Conservation (phyloP, 2,888 invertebrate genomes). For the Blera fallax region DNA sequence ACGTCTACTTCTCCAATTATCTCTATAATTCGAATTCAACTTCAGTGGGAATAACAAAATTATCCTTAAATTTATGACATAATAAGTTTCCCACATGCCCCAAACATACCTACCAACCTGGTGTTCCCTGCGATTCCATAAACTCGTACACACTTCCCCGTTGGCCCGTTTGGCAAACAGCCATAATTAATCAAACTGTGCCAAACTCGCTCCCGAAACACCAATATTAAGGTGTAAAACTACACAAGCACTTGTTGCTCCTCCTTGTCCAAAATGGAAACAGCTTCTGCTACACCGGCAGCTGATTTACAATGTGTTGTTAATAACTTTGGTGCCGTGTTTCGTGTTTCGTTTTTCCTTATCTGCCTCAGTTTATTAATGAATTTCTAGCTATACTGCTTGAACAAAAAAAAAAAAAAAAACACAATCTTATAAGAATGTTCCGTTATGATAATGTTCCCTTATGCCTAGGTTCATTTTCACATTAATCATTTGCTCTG, state of each 20-base stretch:
- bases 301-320: not conserved
- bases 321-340: not conserved
- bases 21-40: not conserved
- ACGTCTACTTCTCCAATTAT: not conserved
- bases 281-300: not conserved
- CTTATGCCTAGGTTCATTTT: constrained; percentile 39
- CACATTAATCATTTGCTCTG: constrained; percentile 60
- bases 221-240: constrained; percentile 1
- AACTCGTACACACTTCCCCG: not conserved
- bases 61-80: not conserved
- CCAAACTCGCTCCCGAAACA: constrained; percentile 1
- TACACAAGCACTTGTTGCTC: constrained; percentile 9
- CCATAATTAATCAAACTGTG: constrained; percentile 7
- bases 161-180: not conserved
- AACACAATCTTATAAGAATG: constrained; percentile 9
- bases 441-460: constrained; percentile 71
- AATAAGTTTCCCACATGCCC: not conserved
- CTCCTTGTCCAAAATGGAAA: not conserved
- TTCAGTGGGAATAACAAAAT: not conserved
- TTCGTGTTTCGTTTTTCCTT: not conserved
- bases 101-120: too few relatives aligned
- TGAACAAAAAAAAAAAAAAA: not conserved
- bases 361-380: not conserved
- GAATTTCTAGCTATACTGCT: not conserved
- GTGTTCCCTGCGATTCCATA: too few relatives aligned